Evolutionary conservation across 2,888 invertebrate species (phyloP), one percentile per base, ranked within the genome.

Genomic region (Entomobrya multifasciata): DNA sequence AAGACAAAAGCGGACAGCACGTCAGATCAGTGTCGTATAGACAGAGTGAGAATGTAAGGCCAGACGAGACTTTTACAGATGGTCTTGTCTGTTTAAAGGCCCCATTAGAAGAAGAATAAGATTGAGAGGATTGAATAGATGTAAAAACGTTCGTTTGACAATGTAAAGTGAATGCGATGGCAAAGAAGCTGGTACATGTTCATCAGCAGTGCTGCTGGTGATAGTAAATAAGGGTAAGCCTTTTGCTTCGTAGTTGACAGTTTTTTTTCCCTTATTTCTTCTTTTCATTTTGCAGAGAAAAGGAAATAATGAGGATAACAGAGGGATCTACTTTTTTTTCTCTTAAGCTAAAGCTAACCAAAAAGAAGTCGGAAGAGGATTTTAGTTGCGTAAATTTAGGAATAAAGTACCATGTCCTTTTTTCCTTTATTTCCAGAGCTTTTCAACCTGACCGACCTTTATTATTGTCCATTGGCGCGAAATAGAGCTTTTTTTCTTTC

Each of bases 401-500:
- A 27, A n/a, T 41, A 57, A 36, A 36, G 8, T 6, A 36, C 36
- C 36, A 3, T 44, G 20, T 17, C 17, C 41, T 65, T n/a, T 25
- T 20, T 62, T n/a, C n/a, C 30, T 62, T 62, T 30, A 30, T 36
- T n/a, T 65, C 13, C 36, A 36, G 5, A 41, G 0, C 41, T 65
- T 22, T 25, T 15, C 27, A 22, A 3, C 27, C 55, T 2, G 30
- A 11, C 60, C 22, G 30, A 41, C 67, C 36, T 25, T 67, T 70
- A 60, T 80, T 22, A 80, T 79, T 79, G 79, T 65, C 47, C 47
- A 47, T 41, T 70, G 55, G 41, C 44, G 80, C 55, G 36, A 80
- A 67, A 67, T 80, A 30, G 22, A 41, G 15, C n/a, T 60, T 60
- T 60, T 15, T 30, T 60, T 30, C 15, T 60, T 60, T 5, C n/a